Base-by-base conservation (phyloP, 2,113 vertebrate genomes). In the Eurypyga helias region DNA sequence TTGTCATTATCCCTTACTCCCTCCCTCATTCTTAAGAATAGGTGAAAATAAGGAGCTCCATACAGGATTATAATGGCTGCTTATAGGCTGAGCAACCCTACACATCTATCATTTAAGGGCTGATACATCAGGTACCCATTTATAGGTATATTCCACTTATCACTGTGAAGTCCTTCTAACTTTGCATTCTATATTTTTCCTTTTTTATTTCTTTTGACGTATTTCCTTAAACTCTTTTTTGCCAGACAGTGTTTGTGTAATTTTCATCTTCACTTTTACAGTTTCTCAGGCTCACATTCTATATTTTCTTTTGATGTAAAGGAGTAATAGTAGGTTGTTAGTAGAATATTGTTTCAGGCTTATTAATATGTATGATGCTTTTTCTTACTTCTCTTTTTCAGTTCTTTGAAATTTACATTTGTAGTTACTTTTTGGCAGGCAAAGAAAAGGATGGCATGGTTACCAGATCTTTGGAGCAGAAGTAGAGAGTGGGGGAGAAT, bases 381-480 rank as follows among this genome's bases (percentile, higher is more conserved):
- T 96, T 97, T 93, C 85, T 93, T 93, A 87, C 15, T 7, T 67
- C 16, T 87, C 36, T 89, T 92, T 72, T 77, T 77, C 33, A 31
- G 38, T 90, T 95, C 16, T 36, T 95, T 89, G 20, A 92, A 95
- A 96, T 96, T 91, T 94, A 80, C 70, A 95, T 97, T 93, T 78
- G 65, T 57, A 86, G 69, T 66, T 95, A 75, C 17, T 61, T 95
- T 96, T 91, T 96, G 45, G n/a, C 60, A 95, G 57, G 9, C 17
- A 54, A 91, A 89, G 76, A 85, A 83, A 90, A 16, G 77, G 31
- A 91, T 41, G 33, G 23, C 34, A 55, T 25, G 10, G 36, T 92
- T 96, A 84, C 17, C 31, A 58, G 84, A 79, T 81, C 45, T 96
- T 94, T 88, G 58, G 43, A 88, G 19, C 61, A 69, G 70, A 67